Evolutionary conservation across 2,113 vertebrate species (phyloP).

Genomic region (Cheirogaleus medius): DNA sequence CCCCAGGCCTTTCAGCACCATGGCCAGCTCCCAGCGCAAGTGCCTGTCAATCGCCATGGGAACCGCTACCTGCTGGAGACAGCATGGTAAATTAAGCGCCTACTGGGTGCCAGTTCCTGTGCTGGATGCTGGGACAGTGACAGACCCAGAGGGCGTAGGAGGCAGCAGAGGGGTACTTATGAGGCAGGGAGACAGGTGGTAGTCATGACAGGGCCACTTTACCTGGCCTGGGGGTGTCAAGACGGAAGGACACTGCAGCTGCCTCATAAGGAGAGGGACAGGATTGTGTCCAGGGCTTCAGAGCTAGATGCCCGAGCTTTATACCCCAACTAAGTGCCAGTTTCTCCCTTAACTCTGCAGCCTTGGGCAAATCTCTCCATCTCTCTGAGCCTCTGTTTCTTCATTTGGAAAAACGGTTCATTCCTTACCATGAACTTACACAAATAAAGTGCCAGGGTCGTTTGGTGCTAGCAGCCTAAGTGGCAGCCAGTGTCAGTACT

Average conservation of each 20-base stretch:
- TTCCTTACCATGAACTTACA: not conserved
- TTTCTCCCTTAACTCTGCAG: not conserved
- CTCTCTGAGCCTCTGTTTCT: not conserved
- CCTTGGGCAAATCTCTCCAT: not conserved
- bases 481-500: not conserved
- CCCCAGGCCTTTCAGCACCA: constrained; percentile 56
- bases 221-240: not conserved
- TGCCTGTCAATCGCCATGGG: not conserved
- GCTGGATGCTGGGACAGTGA: not conserved
- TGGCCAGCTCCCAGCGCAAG: constrained; percentile 27
- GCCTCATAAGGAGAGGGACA: not conserved
- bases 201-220: not conserved
- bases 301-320: not conserved
- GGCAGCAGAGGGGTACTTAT: not conserved
- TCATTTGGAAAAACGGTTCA: not conserved
- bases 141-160: not conserved
- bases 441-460: not conserved
- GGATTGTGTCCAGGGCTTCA: not conserved
- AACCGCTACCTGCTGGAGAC: not conserved
- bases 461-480: not conserved
- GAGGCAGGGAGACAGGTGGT: not conserved
- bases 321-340: not conserved
- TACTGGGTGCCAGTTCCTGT: not conserved
- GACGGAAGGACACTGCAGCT: not conserved
- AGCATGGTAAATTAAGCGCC: not conserved